A percentile compares a stretch with the other conserved stretches of the same genome.
Evolutionary conservation across 1,140 invertebrate genomes (phyloP).

Genomic region (Phocides pigmalion): DNA sequence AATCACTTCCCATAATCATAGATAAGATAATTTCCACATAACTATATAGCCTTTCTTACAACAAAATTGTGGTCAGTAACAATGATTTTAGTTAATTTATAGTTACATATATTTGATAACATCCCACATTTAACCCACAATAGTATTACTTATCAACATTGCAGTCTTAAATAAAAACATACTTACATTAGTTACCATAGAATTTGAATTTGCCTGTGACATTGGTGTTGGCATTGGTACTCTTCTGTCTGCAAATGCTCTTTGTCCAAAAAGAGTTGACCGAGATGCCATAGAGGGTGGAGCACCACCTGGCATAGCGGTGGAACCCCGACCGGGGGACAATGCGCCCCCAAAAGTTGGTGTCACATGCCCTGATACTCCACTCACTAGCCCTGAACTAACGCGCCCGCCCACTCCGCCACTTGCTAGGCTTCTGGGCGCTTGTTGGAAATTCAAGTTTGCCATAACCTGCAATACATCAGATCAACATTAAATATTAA

Average conservation of each 20-base stretch:
- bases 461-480: constrained; percentile 87
- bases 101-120: too few species aligned
- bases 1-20: too few species aligned
- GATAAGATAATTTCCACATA: too few species aligned
- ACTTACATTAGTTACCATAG: constrained; percentile 67
- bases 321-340: constrained; percentile 76
- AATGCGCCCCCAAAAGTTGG: constrained; percentile 76
- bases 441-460: constrained; percentile 93
- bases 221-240: constrained; percentile 86
- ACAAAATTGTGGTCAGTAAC: too few species aligned
- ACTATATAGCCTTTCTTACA: too few species aligned
- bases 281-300: constrained; percentile 81
- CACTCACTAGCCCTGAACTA: constrained; percentile 84
- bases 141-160: too few species aligned
- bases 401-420: constrained; percentile 85
- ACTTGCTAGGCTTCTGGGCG: constrained; percentile 89
- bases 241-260: constrained; percentile 90
- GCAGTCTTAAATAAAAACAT: background rate
- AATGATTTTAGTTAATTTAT: too few species aligned
- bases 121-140: too few species aligned
- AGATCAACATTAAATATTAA: constrained; percentile 10
- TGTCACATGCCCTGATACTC: constrained; percentile 84
- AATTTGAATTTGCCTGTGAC: constrained; percentile 86
- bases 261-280: constrained; percentile 88
- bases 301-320: constrained; percentile 81